Evolutionary conservation across 1,140 invertebrate genomes (phyloP).

Genomic region (Brachionus paranguensis): DNA sequence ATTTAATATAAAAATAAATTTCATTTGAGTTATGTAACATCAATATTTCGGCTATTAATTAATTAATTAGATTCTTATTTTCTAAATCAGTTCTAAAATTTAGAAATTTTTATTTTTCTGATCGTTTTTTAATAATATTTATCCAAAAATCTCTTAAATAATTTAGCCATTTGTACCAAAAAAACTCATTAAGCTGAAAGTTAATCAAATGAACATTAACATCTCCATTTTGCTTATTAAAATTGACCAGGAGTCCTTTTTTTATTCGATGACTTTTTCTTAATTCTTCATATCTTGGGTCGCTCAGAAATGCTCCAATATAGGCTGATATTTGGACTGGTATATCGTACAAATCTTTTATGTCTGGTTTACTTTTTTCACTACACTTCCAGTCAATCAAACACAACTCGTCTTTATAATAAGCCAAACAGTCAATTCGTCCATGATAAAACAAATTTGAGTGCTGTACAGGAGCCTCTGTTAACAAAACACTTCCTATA

Average conservation of each 20-base stretch:
- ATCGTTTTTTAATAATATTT: not conserved
- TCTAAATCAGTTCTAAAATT: too few species aligned
- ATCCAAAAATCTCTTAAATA: slow-evolving; percentile 35
- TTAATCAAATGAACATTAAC: slow-evolving; percentile 15
- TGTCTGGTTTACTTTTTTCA: not conserved
- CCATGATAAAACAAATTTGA: slow-evolving; percentile 22
- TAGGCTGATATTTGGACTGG: slow-evolving; percentile 28
- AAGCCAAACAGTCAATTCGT: slow-evolving; percentile 30
- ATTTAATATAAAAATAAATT: too few species aligned
- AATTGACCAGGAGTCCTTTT: not conserved
- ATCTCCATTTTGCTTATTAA: slow-evolving; percentile 13
- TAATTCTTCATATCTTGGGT: slow-evolving; percentile 18
- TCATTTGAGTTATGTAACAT: too few species aligned
- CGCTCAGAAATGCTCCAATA: slow-evolving; percentile 24
- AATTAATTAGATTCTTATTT: too few species aligned
- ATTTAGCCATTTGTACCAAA: slow-evolving; percentile 29
- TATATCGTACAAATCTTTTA: slow-evolving; percentile 17
- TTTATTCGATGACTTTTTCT: not conserved
- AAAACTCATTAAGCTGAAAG: slow-evolving; percentile 14
- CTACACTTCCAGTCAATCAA: slow-evolving; percentile 35
- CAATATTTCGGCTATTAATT: too few species aligned
- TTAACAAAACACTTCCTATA: not conserved
- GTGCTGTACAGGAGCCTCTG: not conserved
- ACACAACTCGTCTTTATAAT: not conserved
- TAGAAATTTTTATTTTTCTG: not conserved